These are phyloP conservation scores for Pongo pygmaeus DNA, from an alignment of 2,113 vertebrate species.

Conservation along the genomic window DNA sequence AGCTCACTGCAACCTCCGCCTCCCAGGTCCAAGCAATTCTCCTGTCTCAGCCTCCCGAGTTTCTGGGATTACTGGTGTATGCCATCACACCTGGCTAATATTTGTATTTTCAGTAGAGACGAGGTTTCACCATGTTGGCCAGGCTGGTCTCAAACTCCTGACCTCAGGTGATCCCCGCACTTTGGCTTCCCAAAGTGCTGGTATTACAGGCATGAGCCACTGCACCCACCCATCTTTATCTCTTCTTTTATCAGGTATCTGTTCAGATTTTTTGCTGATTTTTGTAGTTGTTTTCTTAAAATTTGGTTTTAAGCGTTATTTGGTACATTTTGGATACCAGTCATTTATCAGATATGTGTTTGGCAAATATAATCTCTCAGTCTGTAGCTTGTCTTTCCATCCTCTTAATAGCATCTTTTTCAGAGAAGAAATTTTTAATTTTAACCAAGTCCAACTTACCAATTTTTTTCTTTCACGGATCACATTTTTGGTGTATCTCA, in stretches of 20 bases:
- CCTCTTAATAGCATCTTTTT: not conserved
- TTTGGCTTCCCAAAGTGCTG: no score
- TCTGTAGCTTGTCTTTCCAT: not conserved
- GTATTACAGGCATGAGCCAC: no score
- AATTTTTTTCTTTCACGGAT: not conserved
- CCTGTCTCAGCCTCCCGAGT: not conserved
- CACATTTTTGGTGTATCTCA: not conserved
- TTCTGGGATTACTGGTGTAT: not conserved
- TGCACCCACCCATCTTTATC: no score
- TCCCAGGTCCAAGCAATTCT: not conserved
- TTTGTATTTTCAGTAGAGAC: no score
- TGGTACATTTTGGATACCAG: not conserved
- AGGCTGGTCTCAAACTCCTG: no score
- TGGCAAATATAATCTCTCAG: not conserved
- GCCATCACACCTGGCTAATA: not conserved
- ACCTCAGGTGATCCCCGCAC: no score
- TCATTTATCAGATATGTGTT: not conserved
- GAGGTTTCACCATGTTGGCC: no score
- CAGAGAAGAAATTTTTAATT: not conserved
- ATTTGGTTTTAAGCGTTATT: not conserved
- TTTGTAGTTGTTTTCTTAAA: not conserved
- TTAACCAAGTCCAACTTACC: not conserved
- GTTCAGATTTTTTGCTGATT: not conserved
- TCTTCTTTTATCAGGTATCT: not conserved
- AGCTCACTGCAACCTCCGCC: not conserved